A percentile compares a stretch with the other conserved stretches of the same genome.
Evolutionary conservation across 2,888 invertebrate species (phyloP).

Genomic region (Anthoptus insignis): DNA sequence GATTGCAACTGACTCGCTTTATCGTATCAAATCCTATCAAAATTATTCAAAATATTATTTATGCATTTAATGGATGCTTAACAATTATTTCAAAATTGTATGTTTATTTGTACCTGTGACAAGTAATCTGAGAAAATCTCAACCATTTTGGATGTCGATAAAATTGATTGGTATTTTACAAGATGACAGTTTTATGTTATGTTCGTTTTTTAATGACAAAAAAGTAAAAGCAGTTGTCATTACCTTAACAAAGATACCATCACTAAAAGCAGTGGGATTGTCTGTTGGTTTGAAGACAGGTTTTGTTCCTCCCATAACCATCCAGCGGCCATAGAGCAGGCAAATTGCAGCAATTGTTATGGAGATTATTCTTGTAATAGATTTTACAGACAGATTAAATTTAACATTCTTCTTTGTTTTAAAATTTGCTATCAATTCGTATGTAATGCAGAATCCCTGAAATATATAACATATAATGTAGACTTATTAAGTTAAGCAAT

Average conservation of each 20-base stretch:
- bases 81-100: too few species aligned
- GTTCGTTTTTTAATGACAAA: not conserved
- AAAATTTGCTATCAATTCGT: constrained; percentile 86
- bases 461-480: constrained; percentile 45
- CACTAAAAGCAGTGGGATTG: constrained; percentile 96
- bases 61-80: too few species aligned
- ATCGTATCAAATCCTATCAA: too few species aligned
- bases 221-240: constrained; percentile 39
- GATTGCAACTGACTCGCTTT: too few species aligned
- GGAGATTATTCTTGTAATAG: constrained; percentile 80
- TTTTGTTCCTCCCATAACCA: constrained; percentile 92
- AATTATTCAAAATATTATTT: too few species aligned
- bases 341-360: constrained; percentile 80
- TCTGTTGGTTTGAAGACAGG: constrained; percentile 95
- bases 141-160: too few species aligned
- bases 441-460: constrained; percentile 89
- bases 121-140: too few species aligned
- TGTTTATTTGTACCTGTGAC: too few species aligned
- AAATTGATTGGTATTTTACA: too few species aligned
- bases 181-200: too few species aligned
- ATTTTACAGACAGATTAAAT: constrained; percentile 37
- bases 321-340: constrained; percentile 89
- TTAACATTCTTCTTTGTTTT: constrained; percentile 31
- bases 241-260: constrained; percentile 89
- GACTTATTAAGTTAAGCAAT: not conserved